Conservation (phyloP, 1,140 invertebrate genomes). For the Brachystomella parvula region DNA sequence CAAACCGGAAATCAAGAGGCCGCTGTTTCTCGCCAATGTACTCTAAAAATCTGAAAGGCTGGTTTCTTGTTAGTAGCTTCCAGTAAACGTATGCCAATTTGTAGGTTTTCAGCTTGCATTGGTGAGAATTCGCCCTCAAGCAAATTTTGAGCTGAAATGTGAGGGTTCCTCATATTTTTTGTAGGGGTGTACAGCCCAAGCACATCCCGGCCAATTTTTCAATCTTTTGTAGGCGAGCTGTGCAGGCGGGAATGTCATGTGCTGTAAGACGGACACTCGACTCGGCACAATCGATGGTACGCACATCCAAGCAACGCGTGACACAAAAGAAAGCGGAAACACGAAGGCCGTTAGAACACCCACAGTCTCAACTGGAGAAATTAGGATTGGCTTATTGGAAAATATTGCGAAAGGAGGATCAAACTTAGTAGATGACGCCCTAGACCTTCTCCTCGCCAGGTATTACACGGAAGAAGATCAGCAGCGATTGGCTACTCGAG, state of each 20-base stretch:
- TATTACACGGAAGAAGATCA: slow-evolving; percentile 35
- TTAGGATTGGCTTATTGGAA: slow-evolving; percentile 26
- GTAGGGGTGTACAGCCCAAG: too few species aligned
- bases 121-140: too few species aligned
- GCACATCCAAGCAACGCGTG: neutral
- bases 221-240: slow-evolving; percentile 25
- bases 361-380: neutral
- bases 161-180: too few species aligned
- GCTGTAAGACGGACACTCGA: slow-evolving; percentile 16
- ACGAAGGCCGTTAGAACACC: neutral
- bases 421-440: slow-evolving; percentile 29
- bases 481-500: slow-evolving; percentile 25
- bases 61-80: too few species aligned
- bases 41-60: too few species aligned
- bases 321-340: neutral
- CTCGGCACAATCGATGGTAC: neutral
- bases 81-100: too few species aligned
- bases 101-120: too few species aligned
- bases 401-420: slow-evolving; percentile 24
- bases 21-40: too few species aligned
- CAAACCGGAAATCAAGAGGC: too few species aligned
- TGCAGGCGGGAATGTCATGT: slow-evolving; percentile 23
- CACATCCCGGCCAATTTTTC: too few species aligned
- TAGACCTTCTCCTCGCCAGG: slow-evolving; percentile 29
- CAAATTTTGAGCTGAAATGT: too few species aligned